Conservation (phyloP, 2,797 vertebrate species). For the Karalla daura region DNA sequence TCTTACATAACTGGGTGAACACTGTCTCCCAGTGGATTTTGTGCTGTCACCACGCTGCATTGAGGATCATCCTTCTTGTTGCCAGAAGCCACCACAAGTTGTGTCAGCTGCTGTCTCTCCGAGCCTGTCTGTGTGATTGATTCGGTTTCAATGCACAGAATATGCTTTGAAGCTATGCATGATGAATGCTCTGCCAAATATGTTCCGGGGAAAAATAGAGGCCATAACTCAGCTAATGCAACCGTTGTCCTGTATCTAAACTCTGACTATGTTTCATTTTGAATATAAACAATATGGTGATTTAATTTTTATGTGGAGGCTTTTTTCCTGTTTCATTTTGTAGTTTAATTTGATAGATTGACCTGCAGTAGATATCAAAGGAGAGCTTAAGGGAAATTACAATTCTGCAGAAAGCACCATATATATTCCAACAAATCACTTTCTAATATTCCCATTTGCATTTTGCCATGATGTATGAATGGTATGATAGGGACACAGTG, state of each 20-base stretch:
- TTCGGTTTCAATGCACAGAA: conserved; percentile 40
- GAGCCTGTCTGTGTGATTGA: conserved; percentile 57
- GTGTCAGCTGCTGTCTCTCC: conserved; percentile 55
- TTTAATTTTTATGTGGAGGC: neutral
- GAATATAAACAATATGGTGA: neutral
- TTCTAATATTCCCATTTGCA: neutral
- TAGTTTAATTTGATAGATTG: neutral
- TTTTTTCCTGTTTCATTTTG: neutral
- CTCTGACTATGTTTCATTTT: neutral
- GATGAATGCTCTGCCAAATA: conserved; percentile 15
- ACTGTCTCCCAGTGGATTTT: conserved; percentile 33
- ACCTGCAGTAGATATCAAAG: neutral
- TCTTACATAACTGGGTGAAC: conserved; percentile 29
- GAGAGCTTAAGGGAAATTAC: neutral
- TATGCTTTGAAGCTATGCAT: conserved; percentile 30
- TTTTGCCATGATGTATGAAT: neutral
- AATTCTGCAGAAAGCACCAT: neutral
- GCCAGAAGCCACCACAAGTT: conserved; percentile 38
- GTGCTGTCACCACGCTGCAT: conserved; percentile 5
- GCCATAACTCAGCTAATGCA: neutral
- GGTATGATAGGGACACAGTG: neutral
- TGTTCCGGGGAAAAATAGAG: neutral
- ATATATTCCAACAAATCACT: neutral
- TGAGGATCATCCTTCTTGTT: conserved; percentile 38
- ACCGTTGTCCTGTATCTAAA: neutral